Percentiles rank a stretch among this genome's conserved stretches.
Evolutionary conservation across 2,797 vertebrate species (phyloP).

Genomic region (Sebastes matsubarae): DNA sequence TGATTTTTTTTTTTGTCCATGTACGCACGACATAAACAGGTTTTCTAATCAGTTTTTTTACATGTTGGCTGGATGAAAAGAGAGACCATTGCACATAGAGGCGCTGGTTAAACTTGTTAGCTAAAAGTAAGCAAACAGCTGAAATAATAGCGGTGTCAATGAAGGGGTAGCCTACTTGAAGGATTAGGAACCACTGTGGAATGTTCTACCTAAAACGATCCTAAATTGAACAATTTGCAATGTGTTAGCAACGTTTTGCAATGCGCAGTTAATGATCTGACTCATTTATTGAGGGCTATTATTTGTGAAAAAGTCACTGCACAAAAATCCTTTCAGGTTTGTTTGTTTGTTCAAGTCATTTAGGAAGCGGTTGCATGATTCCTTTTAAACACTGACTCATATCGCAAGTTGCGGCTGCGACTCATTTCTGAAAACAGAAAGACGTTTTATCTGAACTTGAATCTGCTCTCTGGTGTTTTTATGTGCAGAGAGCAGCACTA

Average conservation of each 20-base stretch:
- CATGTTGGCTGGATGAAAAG: neutral
- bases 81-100: neutral
- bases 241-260: no score
- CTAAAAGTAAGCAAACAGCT: no score
- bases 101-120: no score
- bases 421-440: conserved; percentile 3
- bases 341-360: neutral
- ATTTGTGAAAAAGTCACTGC: neutral
- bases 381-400: neutral
- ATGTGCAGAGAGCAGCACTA: neutral
- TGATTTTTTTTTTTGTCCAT: neutral
- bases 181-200: neutral
- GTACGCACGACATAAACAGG: neutral
- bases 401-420: neutral
- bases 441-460: neutral
- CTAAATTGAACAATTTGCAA: no score
- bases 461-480: neutral
- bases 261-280: neutral
- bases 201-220: neutral
- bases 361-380: neutral
- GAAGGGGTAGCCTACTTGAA: neutral
- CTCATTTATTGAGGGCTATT: neutral
- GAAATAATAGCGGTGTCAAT: neutral
- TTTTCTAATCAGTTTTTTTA: neutral
- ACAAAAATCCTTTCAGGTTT: neutral